phyloP scores from a whole-genome alignment of 2,888 invertebrate species.

The Petrolisthes cinctipes region DNA sequence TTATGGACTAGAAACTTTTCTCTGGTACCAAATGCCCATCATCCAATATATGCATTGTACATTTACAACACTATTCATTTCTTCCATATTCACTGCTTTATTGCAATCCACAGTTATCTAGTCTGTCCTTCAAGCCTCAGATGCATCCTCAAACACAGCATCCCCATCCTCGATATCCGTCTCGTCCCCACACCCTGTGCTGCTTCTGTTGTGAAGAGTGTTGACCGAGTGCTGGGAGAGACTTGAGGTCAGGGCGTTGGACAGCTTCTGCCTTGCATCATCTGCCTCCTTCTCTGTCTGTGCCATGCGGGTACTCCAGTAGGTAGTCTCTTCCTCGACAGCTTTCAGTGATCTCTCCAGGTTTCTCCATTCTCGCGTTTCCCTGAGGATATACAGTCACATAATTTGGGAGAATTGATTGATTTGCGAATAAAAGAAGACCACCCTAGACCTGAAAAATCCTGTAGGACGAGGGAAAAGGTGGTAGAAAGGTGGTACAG shows the following conservation, averaged over 20 bases:
- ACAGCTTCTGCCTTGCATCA: constrained; percentile 34
- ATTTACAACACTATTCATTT: too few species aligned
- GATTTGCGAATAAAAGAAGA: too few species aligned
- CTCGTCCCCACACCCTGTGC: neutral
- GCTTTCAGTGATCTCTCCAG: constrained; percentile 23
- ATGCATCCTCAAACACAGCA: neutral
- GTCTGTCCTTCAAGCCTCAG: neutral
- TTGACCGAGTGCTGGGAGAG: constrained; percentile 13
- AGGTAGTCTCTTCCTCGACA: constrained; percentile 29
- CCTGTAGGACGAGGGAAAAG: neutral
- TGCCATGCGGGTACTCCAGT: constrained; percentile 14
- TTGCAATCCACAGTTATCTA: neutral
- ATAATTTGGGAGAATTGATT: too few species aligned
- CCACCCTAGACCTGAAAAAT: too few species aligned
- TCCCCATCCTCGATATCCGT: neutral
- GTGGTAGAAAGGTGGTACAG: neutral
- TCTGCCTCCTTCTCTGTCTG: constrained; percentile 41
- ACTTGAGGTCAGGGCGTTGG: constrained; percentile 16
- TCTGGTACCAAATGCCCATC: too few species aligned
- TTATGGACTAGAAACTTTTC: too few species aligned
- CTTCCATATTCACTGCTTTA: neutral
- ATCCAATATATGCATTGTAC: too few species aligned
- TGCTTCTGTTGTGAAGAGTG: neutral
- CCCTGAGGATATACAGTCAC: neutral
- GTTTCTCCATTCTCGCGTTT: constrained; percentile 23